Conservation (phyloP, 2,888 invertebrate species). For the Hetaerina titia region DNA sequence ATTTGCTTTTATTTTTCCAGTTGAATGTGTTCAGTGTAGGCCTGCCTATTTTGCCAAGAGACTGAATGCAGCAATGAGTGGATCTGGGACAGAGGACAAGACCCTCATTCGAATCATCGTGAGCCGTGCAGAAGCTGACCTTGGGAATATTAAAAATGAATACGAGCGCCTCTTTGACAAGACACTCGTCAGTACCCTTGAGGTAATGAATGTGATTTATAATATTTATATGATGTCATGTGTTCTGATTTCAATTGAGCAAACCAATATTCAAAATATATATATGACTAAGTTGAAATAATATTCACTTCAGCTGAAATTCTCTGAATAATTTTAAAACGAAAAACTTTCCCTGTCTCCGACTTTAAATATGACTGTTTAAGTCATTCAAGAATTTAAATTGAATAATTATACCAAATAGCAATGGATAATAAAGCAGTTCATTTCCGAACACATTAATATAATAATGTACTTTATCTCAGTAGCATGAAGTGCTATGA, state of each 20-base stretch:
- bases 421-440: too few species aligned
- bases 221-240: neutral
- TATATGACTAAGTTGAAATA: neutral
- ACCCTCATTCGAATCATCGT: conserved; percentile 77
- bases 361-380: too few species aligned
- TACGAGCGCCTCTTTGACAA: conserved; percentile 74
- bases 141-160: conserved; percentile 76
- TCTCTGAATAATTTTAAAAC: neutral
- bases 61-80: conserved; percentile 75
- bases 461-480: too few species aligned
- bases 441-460: too few species aligned
- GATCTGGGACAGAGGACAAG: conserved; percentile 77
- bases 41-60: conserved; percentile 76
- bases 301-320: neutral
- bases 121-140: conserved; percentile 75
- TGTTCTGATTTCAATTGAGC: neutral
- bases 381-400: too few species aligned
- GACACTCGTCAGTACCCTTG: conserved; percentile 73
- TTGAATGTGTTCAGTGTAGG: conserved; percentile 74
- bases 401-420: too few species aligned
- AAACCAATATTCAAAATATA: neutral
- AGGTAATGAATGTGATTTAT: neutral
- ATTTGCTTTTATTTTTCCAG: conserved; percentile 71
- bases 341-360: too few species aligned
- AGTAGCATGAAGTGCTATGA: too few species aligned